Conservation (phyloP, 2,797 vertebrate species). For the Mycteria americana region DNA sequence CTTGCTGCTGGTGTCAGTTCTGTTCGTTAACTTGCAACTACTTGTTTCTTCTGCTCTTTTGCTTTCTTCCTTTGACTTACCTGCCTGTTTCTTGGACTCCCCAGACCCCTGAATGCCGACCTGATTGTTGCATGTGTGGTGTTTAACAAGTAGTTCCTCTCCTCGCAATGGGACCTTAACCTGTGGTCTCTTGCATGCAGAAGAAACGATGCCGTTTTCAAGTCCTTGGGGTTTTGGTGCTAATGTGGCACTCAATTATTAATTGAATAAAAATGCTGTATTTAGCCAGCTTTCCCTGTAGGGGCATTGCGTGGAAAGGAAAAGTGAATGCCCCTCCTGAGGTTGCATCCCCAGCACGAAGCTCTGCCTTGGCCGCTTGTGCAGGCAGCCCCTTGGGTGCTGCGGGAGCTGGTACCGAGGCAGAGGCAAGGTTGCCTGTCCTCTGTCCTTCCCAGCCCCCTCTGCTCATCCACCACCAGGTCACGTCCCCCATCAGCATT, state of each 20-base stretch:
- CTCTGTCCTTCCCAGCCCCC: neutral
- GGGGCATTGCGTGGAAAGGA: neutral
- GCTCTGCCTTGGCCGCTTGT: neutral
- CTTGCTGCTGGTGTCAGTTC: neutral
- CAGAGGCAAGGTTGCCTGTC: neutral
- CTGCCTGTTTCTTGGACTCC: neutral
- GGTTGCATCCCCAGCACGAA: neutral
- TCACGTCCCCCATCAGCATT: fast-evolving
- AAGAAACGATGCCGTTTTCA: neutral
- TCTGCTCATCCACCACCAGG: neutral
- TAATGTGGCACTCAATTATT: neutral
- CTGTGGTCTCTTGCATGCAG: neutral
- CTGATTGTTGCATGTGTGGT: neutral
- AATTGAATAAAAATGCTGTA: neutral
- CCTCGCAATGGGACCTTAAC: neutral
- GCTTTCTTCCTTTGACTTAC: neutral
- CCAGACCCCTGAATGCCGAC: neutral
- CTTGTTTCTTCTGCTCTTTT: neutral
- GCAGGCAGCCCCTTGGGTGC: neutral
- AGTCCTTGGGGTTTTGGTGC: neutral
- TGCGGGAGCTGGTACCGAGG: neutral
- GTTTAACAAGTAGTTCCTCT: neutral
- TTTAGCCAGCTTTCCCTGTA: neutral
- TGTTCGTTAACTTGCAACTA: neutral
- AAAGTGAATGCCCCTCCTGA: neutral